Evolutionary conservation across 2,888 invertebrate species (phyloP), one percentile per base, ranked within the genome.

Genomic region (Synergus laeviventris): DNA sequence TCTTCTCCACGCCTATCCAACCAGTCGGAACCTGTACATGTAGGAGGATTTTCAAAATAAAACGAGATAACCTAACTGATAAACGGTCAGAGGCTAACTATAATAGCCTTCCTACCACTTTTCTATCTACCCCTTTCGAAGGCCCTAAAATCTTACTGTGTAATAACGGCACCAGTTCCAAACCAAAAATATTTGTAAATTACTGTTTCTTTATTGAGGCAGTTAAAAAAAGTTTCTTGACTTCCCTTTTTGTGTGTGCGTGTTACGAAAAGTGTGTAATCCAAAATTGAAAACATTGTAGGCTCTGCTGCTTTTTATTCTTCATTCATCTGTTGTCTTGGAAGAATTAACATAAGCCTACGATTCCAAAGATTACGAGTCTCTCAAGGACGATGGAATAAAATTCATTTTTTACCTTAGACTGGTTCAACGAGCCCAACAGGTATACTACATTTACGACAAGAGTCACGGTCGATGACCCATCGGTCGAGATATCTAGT

Each of bases 391-490:
- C 42, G 21, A 11, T 18, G 4, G 62, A 62, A 36, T 36, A 64
- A 39, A 64, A 64, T 38, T 21, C 11, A 64, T 64, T 49, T 70
- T 49, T 49, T 70, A 49, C 31, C 9, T 24, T 45, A n/a, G 70
- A 70, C 70, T 70, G 70, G 70, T 70, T 70, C 70, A 70, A 70
- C 70, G 42, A 70, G 70, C 45, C 45, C 31, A 70, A 45, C 70
- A 70, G 70, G 70, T 70, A 70, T 70, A 70, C 18, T 56, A 76
- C 77, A 79, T 70, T 45, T 70, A 70, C 18, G n/a, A 76, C 77
- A 79, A 81, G 78, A 81, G 79, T 79, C 79, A 81, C 78, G 81
- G 78, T 80, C 81, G 76, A 76, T 76, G 81, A 81, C 78, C 79
- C 70, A 78, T 77, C 74, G 81, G 66, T 78, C 79, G 77, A 75